Conservation (phyloP, 2,888 invertebrate genomes). For the Synergus itoensis region DNA sequence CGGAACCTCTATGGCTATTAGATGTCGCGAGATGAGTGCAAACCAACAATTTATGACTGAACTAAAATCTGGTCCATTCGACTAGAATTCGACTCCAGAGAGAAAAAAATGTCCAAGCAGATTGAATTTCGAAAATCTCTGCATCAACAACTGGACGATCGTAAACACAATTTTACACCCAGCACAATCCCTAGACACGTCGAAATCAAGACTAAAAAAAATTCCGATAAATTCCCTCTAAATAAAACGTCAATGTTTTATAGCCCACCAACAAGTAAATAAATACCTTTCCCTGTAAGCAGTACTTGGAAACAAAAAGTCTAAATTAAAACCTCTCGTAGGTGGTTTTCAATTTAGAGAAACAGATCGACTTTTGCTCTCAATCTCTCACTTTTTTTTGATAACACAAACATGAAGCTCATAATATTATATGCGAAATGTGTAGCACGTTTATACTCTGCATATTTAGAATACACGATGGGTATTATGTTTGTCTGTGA, state of each 20-base stretch:
- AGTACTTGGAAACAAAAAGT: not conserved
- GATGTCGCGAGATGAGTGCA: conserved; percentile 27
- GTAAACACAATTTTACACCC: conserved; percentile 42
- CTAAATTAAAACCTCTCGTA: not conserved
- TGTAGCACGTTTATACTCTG: conserved; percentile 17
- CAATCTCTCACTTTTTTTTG: not conserved
- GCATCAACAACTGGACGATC: conserved; percentile 46
- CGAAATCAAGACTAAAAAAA: conserved; percentile 50
- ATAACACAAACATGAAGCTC: conserved; percentile 1
- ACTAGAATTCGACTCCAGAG: conserved; percentile 44
- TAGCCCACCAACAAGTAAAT: not conserved
- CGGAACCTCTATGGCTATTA: not conserved
- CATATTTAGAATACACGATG: conserved; percentile 29
- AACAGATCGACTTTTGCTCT: not conserved
- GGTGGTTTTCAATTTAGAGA: not conserved
- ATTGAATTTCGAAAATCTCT: conserved; percentile 60
- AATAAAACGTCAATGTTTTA: not conserved
- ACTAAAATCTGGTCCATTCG: conserved; percentile 45
- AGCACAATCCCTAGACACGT: conserved; percentile 47
- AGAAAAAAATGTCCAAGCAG: conserved; percentile 42
- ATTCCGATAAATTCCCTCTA: conserved; percentile 45
- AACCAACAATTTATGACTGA: conserved; percentile 27
- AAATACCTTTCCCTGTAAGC: conserved; percentile 3
- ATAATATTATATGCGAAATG: conserved; percentile 28
- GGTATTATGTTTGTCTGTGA: conserved; percentile 16